phyloP scores from a whole-genome alignment of 92 coral and sea anemone genomes.

The Meandrina meandrites region DNA sequence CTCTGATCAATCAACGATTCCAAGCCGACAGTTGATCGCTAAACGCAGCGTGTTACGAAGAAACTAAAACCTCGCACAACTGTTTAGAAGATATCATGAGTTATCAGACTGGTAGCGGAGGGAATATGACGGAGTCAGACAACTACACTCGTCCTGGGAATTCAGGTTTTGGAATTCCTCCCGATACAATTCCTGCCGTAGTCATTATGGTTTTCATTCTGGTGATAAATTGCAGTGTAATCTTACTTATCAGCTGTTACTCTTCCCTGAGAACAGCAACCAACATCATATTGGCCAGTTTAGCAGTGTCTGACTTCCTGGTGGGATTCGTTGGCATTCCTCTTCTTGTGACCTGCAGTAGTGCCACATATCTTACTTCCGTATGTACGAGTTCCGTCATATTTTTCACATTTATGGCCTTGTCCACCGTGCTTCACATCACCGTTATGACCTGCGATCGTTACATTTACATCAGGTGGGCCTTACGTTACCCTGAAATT shows the following conservation, averaged over 20 bases:
- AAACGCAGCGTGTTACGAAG: not conserved
- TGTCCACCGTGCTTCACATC: slow-evolving; percentile 36
- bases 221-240: slow-evolving; percentile 20
- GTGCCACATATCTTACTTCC: not conserved
- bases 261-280: slow-evolving; percentile 25
- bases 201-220: slow-evolving; percentile 22
- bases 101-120: not conserved
- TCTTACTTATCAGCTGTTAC: slow-evolving; percentile 21
- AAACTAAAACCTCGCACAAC: not conserved
- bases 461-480: slow-evolving; percentile 36
- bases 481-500: slow-evolving; percentile 29
- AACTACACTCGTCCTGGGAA: not conserved
- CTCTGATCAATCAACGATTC: not conserved
- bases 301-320: slow-evolving; percentile 47
- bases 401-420: slow-evolving; percentile 34
- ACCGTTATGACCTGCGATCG: slow-evolving; percentile 47
- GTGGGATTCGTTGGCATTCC: slow-evolving; percentile 46
- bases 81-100: not conserved
- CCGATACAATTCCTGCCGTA: slow-evolving; percentile 35
- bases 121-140: not conserved
- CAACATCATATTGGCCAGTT: slow-evolving; percentile 33
- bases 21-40: not conserved
- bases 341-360: slow-evolving; percentile 39
- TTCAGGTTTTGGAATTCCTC: not conserved
- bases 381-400: slow-evolving; percentile 12